Evolutionary conservation across 2,888 invertebrate species (phyloP).

Genomic region (Tetragnatha montana): DNA sequence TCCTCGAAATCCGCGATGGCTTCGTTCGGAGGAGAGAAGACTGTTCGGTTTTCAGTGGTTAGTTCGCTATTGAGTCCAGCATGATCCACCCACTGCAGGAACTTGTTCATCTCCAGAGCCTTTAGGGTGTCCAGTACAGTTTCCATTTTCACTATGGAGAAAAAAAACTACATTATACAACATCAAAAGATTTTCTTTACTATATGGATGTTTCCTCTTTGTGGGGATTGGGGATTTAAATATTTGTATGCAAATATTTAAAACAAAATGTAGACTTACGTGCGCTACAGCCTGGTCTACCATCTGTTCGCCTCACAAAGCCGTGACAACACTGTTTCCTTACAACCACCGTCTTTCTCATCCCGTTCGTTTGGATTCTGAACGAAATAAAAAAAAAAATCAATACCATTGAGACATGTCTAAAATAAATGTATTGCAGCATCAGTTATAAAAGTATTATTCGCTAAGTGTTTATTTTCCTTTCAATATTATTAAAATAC

Average conservation of each 20-base stretch:
- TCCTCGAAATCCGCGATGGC: slow-evolving; percentile 76
- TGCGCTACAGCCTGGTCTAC: slow-evolving; percentile 78
- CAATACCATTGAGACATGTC: background rate
- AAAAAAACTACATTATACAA: background rate
- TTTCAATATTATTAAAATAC: too few species aligned
- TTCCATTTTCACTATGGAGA: slow-evolving; percentile 79
- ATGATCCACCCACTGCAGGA: slow-evolving; percentile 55
- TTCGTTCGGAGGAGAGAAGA: slow-evolving; percentile 78
- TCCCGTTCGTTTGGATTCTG: slow-evolving; percentile 79
- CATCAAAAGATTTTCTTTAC: too few species aligned
- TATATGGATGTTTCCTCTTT: too few species aligned
- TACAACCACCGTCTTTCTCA: slow-evolving; percentile 81
- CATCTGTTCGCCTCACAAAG: slow-evolving; percentile 78
- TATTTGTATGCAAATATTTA: too few species aligned
- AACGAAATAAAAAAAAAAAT: background rate
- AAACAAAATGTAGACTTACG: slow-evolving; percentile 73
- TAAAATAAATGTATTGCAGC: background rate
- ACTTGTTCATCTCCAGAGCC: slow-evolving; percentile 79
- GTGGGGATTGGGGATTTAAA: too few species aligned
- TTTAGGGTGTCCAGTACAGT: slow-evolving; percentile 78
- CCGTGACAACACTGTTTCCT: slow-evolving; percentile 84
- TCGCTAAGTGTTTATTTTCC: background rate
- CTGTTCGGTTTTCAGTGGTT: slow-evolving; percentile 74
- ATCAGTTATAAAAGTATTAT: background rate
- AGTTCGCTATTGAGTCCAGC: slow-evolving; percentile 47